Evolutionary conservation across 2,797 vertebrate genomes (phyloP), one percentile per base, ranked within the genome.

Genomic region (Zenarchopterus dispar): DNA sequence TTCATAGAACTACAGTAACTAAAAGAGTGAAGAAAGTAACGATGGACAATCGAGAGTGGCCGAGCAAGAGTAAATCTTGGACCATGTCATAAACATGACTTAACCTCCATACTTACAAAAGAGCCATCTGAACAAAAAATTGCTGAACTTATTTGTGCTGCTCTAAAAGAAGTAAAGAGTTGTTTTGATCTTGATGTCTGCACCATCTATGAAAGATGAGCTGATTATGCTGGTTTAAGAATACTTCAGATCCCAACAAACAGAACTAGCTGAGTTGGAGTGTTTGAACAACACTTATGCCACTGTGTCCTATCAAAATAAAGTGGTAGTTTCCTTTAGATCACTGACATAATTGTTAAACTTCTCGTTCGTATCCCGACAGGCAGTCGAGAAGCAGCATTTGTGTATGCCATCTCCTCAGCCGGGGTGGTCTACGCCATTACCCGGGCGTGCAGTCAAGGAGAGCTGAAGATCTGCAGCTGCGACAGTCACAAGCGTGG

Each of bases 331-430:
- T 2, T 43, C 28, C 63, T 54, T 46, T 43, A 3, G 21, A 22
- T 19, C 8, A 19, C 26, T 24, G 11, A 0, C 2, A 42, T 47
- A 19, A 33, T 3, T 48, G 5, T 50, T 28, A 41, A 6, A 8
- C 7, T 54, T 61, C 24, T 18, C 18, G 7, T 44, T 56, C 22
- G 51, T 43, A 48, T 47, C 57, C 22, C 9, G 39, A 47, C 85
- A 99, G 97, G 97, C 86, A 99, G 97, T 88, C 93, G 95, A 61
- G 97, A 99, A 87, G 96, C 97, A n/a, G 97, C 97, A 2, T 98
- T 99, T 0, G 96, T 99, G 44, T 99, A 99, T 0, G 96, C 97
- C 59, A 97, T 99, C 90, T 99, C 97, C 16, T 99, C 97, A 0
- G 97, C 97, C 0, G 97, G 97, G 5, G 97, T 99, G 73, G 97